Evolutionary conservation across 2,888 invertebrate genomes (phyloP), one percentile per base, ranked within the genome.

Genomic region (Ypsolopha scabrella): DNA sequence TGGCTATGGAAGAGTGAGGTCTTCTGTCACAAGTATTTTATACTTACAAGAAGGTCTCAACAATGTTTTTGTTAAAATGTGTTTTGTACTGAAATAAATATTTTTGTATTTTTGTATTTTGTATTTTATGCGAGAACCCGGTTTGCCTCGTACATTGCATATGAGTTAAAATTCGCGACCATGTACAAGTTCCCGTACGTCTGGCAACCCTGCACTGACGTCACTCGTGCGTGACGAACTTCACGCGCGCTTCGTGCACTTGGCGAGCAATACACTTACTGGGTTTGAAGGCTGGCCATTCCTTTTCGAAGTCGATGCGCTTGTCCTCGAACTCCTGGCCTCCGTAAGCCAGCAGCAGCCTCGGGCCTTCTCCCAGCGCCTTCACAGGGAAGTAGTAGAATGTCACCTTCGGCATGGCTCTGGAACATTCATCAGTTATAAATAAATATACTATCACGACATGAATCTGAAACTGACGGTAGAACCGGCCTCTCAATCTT

Each of bases 341-440:
- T 35, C 87, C 87, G 60, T 89, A 89, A 43, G 80, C 79, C 50
- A 90, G 61, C 6, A 90, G 64, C 52, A 87, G 81, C 49, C 89
- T 73, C 52, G 88, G 86, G 11, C 88, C 83, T 63, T 90, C 90
- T 0, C 71, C 89, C 7, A 89, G 67, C 33, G 83, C 89, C 62
- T 78, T 87, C 6, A 87, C 65, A 43, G 81, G 68, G 63, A 89
- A 90, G 58, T 90, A 90, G 24, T 49, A 41, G 8, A 54, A 50
- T 6, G 39, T 39, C 37, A 51, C 51, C 44, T 54, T 51, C 2
- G 54, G 52, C 56, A 56, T 56, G 36, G n/a, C 48, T 47, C 52
- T 53, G 50, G n/a, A 50, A 50, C 35, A 3, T 10, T 38, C 13
- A 13, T 14, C 11, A 9, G n/a, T 43, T 43, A 14, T 8, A 43